Base-by-base conservation (phyloP, 1,140 invertebrate species). In the Oreohelix idahoensis region DNA sequence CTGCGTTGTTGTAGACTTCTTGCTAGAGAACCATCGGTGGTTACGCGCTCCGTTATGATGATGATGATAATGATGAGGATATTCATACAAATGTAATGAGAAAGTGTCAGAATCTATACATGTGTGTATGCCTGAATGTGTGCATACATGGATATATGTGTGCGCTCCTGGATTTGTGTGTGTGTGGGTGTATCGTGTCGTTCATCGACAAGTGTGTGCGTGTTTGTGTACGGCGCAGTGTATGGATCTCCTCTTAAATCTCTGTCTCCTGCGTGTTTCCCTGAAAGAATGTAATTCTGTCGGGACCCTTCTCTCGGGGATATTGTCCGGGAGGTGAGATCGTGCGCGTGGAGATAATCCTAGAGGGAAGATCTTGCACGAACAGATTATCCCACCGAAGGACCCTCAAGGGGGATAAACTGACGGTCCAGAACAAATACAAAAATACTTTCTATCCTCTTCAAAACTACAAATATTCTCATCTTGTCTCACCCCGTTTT, bases 281-380 rank as follows among this genome's bases (percentile, higher is more conserved):
- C 53, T 58, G 1, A 20, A 20, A 58, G 53, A n/a, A 20, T 2
- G 20, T 58, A 58, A 58, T 58, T 58, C 53, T 20, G 17, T n/a
- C 53, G 15, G 53, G 53, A 58, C 8, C 10, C 53, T 45, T 58
- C 10, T 10, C 63, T 8, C 11, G n/a, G 29, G 63, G 5, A 32
- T 29, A 32, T 35, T 35, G 20, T 17, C n/a, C 5, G 2, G 15
- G 53, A 15, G 13, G 53, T 58, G 29, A 29, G 63, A 32, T 66
- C 63, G 63, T 66, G 63, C 63, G 17, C 8, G n/a, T 8, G 63
- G 63, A 66, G 63, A 66, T 66, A 66, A 66, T 66, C 63, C 63
- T 29, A 5, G 29, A 66, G 63, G 29, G 5, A 32, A 66, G 63
- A 66, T 58, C 63, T 29, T 35, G 63, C 63, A 2, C n/a, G 17